phyloP scores from a whole-genome alignment of 35 echinoderm and acorn worm genomes.

The Eucidaris tribuloides region DNA sequence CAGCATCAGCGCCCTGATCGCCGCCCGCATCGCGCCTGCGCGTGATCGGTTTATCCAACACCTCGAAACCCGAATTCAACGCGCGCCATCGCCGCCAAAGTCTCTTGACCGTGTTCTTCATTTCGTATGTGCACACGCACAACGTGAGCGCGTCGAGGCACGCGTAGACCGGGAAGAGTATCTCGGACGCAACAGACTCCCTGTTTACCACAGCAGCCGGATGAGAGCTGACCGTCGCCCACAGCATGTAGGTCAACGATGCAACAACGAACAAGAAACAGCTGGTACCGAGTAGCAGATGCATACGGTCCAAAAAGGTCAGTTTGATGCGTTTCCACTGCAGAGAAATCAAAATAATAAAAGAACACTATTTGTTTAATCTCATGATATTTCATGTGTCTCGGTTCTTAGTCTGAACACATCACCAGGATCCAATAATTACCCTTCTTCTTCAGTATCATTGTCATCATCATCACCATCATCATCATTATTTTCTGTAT shows the following conservation, averaged over 20 bases:
- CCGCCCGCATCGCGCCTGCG: too few species aligned
- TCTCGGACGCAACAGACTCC: constrained; percentile 15
- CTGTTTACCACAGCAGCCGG: constrained; percentile 34
- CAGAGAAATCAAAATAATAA: too few species aligned
- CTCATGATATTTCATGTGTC: too few species aligned
- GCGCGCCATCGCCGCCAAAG: neutral
- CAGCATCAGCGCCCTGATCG: too few species aligned
- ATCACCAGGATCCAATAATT: too few species aligned
- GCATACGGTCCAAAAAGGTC: constrained; percentile 10
- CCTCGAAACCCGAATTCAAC: neutral
- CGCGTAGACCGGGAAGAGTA: constrained; percentile 57
- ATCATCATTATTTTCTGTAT: neutral
- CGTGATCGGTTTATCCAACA: constrained; percentile 10
- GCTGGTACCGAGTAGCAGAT: constrained; percentile 20
- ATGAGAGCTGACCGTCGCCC: constrained; percentile 40
- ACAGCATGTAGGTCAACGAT: constrained; percentile 35
- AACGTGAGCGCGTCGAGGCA: constrained; percentile 6
- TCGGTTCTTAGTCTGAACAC: too few species aligned
- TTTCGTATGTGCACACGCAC: neutral
- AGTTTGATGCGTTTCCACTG: constrained; percentile 17
- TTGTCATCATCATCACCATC: constrained; percentile 2
- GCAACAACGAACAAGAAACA: constrained; percentile 31
- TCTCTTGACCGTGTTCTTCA: constrained; percentile 10
- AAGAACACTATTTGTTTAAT: too few species aligned
- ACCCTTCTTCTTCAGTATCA: neutral